Evolutionary conservation across 1,140 invertebrate species (phyloP), one percentile per base, ranked within the genome.

Genomic region (Drosophila nikananu): DNA sequence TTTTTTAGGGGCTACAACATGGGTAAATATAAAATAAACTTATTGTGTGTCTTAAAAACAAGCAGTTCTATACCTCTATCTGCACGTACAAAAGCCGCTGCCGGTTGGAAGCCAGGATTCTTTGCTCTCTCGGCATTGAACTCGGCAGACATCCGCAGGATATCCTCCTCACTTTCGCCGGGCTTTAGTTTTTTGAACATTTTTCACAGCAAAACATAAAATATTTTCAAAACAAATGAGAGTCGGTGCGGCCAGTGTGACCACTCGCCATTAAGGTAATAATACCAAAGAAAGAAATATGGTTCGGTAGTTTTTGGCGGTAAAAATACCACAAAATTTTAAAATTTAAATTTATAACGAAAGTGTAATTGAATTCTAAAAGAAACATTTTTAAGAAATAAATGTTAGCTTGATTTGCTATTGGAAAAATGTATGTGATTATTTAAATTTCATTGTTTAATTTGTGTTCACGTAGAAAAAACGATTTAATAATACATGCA

Each of bases 81-180:
- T 57, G 94, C 83, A 79, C 95, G 95, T 10, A 95, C 93, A 46
- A 95, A 92, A 82, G 95, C 95, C 2, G 95, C 95, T 2, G 95
- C 94, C 3, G 95, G 94, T 57, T 94, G 92, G 19, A 94, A 86
- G 52, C 94, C 92, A 25, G 86, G 81, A 77, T 94, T 93, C 42
- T 93, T 94, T 15, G 80, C 79, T 66, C 94, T 94, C 77, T 95
- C 93, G 25, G 93, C 86, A 3, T 95, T 79, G 81, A 96, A 97
- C 58, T 96, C 95, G 71, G 95, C 94, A 83, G 96, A 96, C 94
- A 96, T 95, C 44, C 94, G 94, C 19, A 96, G 93, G 46, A 97
- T 93, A 80, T 96, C 95, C 23, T 96, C 95, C 76, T 96, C 96
- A 32, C 91, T 94, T 81, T 96, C 96, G 5, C 93, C 94, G 2